Evolutionary conservation across 2,797 vertebrate genomes (phyloP), one percentile per base, ranked within the genome.

Genomic region (Anolis apletophallus): DNA sequence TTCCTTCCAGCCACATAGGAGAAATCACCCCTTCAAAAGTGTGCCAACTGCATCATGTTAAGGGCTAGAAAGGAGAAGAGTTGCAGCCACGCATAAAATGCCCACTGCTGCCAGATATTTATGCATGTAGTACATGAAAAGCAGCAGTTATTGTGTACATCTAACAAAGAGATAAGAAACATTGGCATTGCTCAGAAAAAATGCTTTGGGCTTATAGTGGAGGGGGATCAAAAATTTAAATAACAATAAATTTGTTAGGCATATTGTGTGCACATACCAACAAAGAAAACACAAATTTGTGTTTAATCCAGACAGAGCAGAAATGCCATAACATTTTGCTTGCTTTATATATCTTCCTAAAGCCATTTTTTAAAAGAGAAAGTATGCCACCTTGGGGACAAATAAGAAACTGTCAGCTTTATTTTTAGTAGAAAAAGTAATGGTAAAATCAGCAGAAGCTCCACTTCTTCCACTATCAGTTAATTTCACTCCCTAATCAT

Each of bases 381-480:
- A 82, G 67, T 81, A 84, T 91, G 87, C 90, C 91, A 88, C 91
- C 89, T 80, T 76, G 88, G 85, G 89, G 88, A 54, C 85, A 4
- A 67, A 85, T 84, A 55, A 78, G 90, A 16, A 89, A 46, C n/a
- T 68, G 81, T 29, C 59, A 81, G 71, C 77, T 83, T 67, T 86
- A 87, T 76, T 78, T 84, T 86, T 78, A 74, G 79, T 13, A 16
- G 52, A 29, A 64, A 64, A 64, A 29, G 59, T 26, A 64, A 90
- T 83, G 50, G 46, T 34, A 81, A 68, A 80, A 40, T 74, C 5
- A 82, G 34, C 32, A 87, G 80, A 74, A 73, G 50, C 54, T 87
- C 84, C 76, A 90, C 71, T 91, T 91, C 79, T 64, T 21, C 17
- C 9, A 34, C 12, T 19, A 80, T 61, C 11, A 75, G 11, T 9